phyloP scores from a whole-genome alignment of 2,888 invertebrate species.

The Spilarctia lutea region DNA sequence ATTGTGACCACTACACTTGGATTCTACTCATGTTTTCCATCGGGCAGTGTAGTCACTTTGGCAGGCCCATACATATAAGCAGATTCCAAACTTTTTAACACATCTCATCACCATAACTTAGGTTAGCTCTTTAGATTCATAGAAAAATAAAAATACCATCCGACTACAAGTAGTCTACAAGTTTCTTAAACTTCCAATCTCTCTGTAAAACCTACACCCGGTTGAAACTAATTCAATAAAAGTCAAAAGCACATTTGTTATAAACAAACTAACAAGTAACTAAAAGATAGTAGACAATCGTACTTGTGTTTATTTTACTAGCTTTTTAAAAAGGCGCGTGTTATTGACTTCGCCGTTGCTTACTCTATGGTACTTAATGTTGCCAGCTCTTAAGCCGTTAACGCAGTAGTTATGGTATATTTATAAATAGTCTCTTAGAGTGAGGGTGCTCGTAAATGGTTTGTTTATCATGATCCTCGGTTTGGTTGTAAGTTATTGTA shows the following conservation, averaged over 20 bases:
- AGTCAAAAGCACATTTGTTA: constrained; percentile 25
- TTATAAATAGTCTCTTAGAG: constrained; percentile 40
- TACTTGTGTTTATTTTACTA: constrained; percentile 43
- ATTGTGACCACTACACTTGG: too few relatives aligned
- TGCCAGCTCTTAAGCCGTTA: constrained; percentile 37
- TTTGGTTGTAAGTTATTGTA: constrained; percentile 19
- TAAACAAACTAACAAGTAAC: constrained; percentile 21
- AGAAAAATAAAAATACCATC: neutral
- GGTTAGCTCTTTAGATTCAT: neutral
- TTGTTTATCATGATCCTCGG: constrained; percentile 12
- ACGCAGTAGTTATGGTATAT: constrained; percentile 42
- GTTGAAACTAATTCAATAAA: constrained; percentile 46
- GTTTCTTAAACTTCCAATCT: constrained; percentile 23
- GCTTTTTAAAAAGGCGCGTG: constrained; percentile 23
- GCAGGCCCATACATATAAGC: neutral
- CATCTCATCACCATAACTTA: neutral
- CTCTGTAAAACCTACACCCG: constrained; percentile 10
- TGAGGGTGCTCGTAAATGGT: constrained; percentile 9
- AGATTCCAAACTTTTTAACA: neutral
- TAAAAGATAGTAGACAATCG: constrained; percentile 21
- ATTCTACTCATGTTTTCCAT: too few relatives aligned
- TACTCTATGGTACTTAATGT: constrained; percentile 25
- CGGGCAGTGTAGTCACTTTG: too few relatives aligned
- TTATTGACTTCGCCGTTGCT: constrained; percentile 31
- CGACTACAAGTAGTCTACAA: constrained; percentile 6